These are phyloP conservation scores for Eulemur albifrons DNA, from an alignment of 2,797 vertebrate genomes.

Conservation along the genomic window DNA sequence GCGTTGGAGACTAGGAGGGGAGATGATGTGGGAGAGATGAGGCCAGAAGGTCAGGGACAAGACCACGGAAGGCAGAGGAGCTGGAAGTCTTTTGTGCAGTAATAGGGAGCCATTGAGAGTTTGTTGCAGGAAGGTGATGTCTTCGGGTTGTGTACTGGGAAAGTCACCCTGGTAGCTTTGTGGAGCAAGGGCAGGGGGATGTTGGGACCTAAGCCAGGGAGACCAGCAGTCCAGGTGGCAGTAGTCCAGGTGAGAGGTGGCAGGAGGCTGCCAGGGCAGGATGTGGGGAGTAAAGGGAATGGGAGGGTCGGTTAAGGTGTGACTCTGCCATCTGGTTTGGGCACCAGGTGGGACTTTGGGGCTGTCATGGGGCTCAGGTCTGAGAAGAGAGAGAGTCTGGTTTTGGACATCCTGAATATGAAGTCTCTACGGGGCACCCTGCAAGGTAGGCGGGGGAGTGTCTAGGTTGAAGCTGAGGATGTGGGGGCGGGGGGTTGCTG, in stretches of 20 bases:
- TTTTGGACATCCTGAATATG: background rate
- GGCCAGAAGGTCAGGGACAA: background rate
- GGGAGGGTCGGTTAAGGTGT: background rate
- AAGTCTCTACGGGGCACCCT: background rate
- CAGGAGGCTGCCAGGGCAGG: background rate
- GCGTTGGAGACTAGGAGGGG: background rate
- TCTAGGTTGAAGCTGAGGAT: background rate
- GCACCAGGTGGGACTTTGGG: background rate
- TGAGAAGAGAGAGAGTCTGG: background rate
- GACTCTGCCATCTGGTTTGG: background rate
- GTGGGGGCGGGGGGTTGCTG: background rate
- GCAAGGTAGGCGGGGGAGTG: too few relatives aligned
- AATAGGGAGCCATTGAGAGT: background rate
- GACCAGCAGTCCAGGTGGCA: background rate
- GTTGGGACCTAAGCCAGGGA: background rate
- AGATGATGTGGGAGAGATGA: background rate
- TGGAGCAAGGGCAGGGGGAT: background rate
- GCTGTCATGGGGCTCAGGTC: background rate
- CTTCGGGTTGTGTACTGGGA: background rate
- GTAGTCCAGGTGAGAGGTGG: background rate
- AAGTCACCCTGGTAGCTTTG: background rate
- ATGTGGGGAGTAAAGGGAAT: background rate
- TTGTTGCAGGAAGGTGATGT: background rate
- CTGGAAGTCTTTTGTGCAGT: background rate
- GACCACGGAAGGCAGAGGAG: background rate